These are phyloP conservation scores for Papilio elwesi DNA, from an alignment of 2,888 invertebrate genomes.

Conservation along the genomic window DNA sequence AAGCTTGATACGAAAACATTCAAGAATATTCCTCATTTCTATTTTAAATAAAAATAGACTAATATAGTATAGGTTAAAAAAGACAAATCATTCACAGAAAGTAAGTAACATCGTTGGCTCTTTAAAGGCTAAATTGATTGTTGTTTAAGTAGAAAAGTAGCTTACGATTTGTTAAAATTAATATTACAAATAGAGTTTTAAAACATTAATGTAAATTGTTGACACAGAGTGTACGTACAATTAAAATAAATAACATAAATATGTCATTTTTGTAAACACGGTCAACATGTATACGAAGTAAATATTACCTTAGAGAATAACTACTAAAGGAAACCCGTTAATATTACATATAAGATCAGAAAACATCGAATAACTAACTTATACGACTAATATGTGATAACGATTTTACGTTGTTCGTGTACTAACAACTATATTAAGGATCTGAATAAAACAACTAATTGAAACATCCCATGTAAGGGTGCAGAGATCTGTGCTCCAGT, in stretches of 20 bases:
- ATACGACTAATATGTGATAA: constrained; percentile 12
- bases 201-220: background rate
- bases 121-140: background rate
- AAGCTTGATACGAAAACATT: constrained; percentile 14
- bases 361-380: constrained; percentile 32
- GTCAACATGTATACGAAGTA: constrained; percentile 6
- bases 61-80: background rate
- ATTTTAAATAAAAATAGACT: background rate
- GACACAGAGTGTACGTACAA: background rate
- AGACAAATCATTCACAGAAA: background rate
- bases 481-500: constrained; percentile 38
- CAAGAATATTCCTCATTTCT: background rate
- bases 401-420: background rate
- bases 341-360: constrained; percentile 20
- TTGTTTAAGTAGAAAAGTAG: background rate
- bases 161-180: background rate
- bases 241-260: constrained; percentile 22
- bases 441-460: constrained; percentile 21
- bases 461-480: constrained; percentile 20
- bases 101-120: background rate
- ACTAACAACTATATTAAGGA: constrained; percentile 12
- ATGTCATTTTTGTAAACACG: constrained; percentile 25
- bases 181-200: background rate
- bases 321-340: constrained; percentile 35
- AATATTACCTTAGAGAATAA: constrained; percentile 20